Percentiles rank a stretch among this genome's conserved stretches.
Conservation (phyloP, 1,140 invertebrate genomes). For the Lepeophtheirus salmonis region DNA sequence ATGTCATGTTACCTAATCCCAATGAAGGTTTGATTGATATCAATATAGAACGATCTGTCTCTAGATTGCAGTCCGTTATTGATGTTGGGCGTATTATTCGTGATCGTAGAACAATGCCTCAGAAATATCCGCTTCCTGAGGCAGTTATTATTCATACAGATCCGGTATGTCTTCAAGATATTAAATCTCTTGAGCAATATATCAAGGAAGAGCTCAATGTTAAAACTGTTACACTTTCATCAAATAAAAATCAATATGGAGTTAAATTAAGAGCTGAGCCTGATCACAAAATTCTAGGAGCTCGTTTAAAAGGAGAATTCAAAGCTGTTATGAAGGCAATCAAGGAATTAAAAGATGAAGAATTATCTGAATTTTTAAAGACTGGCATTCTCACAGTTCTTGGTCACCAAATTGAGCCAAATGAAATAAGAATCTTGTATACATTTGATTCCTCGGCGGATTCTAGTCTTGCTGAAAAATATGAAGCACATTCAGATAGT, state of each 20-base stretch:
- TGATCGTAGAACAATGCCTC: conserved; percentile 76
- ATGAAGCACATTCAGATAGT: conserved; percentile 74
- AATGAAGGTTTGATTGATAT: conserved; percentile 52
- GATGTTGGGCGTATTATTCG: conserved; percentile 78
- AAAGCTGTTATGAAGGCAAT: conserved; percentile 66
- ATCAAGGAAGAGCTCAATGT: conserved; percentile 89
- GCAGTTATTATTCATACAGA: conserved; percentile 84
- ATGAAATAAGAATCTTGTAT: conserved; percentile 73
- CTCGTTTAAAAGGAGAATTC: conserved; percentile 67
- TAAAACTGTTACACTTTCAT: conserved; percentile 60
- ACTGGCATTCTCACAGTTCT: conserved; percentile 48
- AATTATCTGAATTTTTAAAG: conserved; percentile 55
- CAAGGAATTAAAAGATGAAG: conserved; percentile 51
- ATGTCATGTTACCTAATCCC: conserved; percentile 60
- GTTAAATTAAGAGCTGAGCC: conserved; percentile 82
- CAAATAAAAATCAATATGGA: conserved; percentile 80
- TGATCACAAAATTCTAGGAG: conserved; percentile 68
- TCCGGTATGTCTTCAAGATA: conserved; percentile 50
- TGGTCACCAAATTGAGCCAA: conserved; percentile 52
- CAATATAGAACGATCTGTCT: conserved; percentile 71
- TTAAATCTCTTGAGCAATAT: conserved; percentile 60
- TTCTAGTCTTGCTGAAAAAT: conserved; percentile 39
- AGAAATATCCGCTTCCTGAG: conserved; percentile 92
- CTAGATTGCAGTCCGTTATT: conserved; percentile 82
- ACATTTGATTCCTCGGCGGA: conserved; percentile 39